Percentiles rank a stretch among this genome's conserved stretches.
These are phyloP conservation scores for Leucophenga maculata DNA, from an alignment of 2,888 invertebrate genomes.

Conservation along the genomic window DNA sequence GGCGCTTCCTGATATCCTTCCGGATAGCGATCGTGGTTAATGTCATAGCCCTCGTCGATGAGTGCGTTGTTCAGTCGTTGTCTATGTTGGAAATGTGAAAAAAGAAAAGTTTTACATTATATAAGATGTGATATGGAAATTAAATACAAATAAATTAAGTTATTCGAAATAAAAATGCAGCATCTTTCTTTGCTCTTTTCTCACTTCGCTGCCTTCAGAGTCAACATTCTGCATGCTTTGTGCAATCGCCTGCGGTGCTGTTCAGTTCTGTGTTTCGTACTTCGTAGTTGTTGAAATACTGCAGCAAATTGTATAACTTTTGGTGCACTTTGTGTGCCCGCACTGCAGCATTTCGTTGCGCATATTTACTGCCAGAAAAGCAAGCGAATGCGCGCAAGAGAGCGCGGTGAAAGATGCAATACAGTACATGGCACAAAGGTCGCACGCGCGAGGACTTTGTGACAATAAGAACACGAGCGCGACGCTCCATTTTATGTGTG, in stretches of 20 bases:
- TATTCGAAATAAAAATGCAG: neutral
- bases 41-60: slow-evolving; percentile 86
- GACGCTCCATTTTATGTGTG: neutral
- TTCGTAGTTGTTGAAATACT: neutral
- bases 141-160: neutral
- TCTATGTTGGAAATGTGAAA: slow-evolving; percentile 71
- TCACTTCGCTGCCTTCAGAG: neutral
- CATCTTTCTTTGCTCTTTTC: neutral
- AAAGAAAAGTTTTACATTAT: neutral
- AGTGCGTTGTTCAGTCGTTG: slow-evolving; percentile 86
- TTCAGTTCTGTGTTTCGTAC: too few relatives aligned
- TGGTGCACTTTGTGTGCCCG: neutral
- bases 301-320: slow-evolving; percentile 1
- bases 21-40: slow-evolving; percentile 88
- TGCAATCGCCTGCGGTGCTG: too few relatives aligned
- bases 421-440: too few relatives aligned
- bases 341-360: slow-evolving; percentile 2
- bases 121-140: slow-evolving; percentile 3
- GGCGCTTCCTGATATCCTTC: slow-evolving; percentile 99
- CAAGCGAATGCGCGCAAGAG: neutral
- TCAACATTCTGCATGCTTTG: too few relatives aligned
- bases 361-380: slow-evolving; percentile 12
- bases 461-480: neutral
- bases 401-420: neutral
- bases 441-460: too few relatives aligned